phyloP scores from a whole-genome alignment of 2,797 vertebrate genomes.

The Pseudomugil gertrudae region DNA sequence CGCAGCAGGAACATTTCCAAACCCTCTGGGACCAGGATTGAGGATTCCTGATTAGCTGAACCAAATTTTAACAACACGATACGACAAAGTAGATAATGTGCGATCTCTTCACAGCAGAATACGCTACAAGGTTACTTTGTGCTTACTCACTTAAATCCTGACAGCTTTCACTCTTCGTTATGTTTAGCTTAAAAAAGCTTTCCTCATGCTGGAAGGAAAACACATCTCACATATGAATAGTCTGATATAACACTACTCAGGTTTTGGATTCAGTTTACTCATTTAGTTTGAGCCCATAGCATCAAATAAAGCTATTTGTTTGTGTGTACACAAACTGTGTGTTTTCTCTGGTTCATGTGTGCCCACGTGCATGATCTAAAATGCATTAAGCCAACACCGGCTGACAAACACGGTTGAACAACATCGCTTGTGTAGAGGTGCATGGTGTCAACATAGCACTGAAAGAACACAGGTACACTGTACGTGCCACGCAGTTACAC shows the following conservation, averaged over 20 bases:
- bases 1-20: too few species aligned
- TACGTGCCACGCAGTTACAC: constrained; percentile 48
- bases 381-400: constrained; percentile 47
- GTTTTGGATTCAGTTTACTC: constrained; percentile 12
- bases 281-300: constrained; percentile 7
- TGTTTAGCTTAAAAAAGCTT: constrained; percentile 3
- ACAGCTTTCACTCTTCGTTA: constrained; percentile 25
- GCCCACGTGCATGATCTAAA: constrained; percentile 31
- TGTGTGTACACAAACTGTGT: not conserved
- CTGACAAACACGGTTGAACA: constrained; percentile 35
- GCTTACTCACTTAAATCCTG: constrained; percentile 21
- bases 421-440: constrained; percentile 26
- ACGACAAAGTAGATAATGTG: not conserved
- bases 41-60: not conserved
- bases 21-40: too few species aligned
- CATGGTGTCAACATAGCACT: constrained; percentile 53
- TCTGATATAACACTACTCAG: not conserved
- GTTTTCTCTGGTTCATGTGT: not conserved
- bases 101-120: constrained; percentile 13
- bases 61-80: not conserved
- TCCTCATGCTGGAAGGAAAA: constrained; percentile 10
- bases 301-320: constrained; percentile 11
- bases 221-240: not conserved
- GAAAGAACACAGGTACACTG: constrained; percentile 52
- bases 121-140: not conserved